A percentile compares a stretch with the other conserved stretches of the same genome.
phyloP scores from a whole-genome alignment of 2,113 vertebrate species.

The Dendrocopos noguchii region DNA sequence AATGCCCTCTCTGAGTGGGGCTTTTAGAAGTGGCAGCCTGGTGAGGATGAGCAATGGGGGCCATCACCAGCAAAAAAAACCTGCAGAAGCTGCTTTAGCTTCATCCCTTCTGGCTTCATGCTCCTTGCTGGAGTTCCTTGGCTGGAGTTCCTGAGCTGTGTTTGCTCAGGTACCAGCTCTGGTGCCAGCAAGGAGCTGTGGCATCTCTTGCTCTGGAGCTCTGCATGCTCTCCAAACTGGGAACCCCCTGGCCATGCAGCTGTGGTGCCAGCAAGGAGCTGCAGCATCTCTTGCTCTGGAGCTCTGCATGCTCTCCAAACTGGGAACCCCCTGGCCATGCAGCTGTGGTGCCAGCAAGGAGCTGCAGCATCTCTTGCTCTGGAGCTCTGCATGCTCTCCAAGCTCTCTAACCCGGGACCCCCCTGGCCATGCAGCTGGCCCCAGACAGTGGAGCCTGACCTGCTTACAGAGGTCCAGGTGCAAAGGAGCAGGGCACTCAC shows the following conservation, averaged over 20 bases:
- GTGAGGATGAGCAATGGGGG: neutral
- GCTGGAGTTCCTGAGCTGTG: neutral
- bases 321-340: no score
- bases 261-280: neutral
- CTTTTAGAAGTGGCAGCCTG: neutral
- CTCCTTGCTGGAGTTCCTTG: neutral
- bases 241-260: neutral
- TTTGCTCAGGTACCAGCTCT: neutral
- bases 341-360: neutral
- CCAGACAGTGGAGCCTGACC: neutral
- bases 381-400: no score
- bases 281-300: fast-evolving
- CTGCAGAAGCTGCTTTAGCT: neutral
- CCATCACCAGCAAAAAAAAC: fast-evolving
- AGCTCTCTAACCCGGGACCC: fast-evolving
- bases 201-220: fast-evolving
- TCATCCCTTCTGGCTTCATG: fast-evolving
- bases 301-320: no score
- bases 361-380: neutral
- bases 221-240: no score
- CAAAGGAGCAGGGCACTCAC: neutral
- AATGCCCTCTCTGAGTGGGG: neutral
- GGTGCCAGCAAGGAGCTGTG: neutral
- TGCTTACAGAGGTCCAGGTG: neutral
- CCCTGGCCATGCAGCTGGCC: neutral